Evolutionary conservation across 2,113 vertebrate genomes (phyloP).

Genomic region (Dolichotis patagonum): DNA sequence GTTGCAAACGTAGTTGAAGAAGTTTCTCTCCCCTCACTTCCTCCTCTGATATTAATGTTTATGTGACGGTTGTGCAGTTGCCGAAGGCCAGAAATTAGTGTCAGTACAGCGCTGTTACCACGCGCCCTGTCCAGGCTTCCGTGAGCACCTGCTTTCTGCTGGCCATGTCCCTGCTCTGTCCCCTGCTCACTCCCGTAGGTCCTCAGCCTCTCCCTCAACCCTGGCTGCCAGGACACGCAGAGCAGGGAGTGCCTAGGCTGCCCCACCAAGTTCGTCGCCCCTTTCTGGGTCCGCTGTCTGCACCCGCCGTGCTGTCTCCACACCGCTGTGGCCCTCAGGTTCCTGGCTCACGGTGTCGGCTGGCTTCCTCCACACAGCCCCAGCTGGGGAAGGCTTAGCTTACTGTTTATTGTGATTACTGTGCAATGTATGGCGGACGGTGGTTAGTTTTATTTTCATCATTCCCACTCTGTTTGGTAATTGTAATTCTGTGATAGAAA

Average conservation of each 20-base stretch:
- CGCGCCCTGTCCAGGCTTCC: not conserved
- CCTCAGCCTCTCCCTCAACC: not conserved
- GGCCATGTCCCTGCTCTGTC: not conserved
- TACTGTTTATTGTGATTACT: not conserved
- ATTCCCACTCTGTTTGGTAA: not conserved
- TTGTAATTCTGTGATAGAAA: not conserved
- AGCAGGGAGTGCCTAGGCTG: not conserved
- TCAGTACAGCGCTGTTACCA: no score
- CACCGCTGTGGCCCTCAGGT: not conserved
- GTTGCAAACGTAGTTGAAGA: not conserved
- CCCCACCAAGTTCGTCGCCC: not conserved
- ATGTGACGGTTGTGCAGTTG: not conserved
- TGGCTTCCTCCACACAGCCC: not conserved
- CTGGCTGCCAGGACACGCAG: not conserved
- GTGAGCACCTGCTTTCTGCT: not conserved
- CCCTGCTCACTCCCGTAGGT: not conserved
- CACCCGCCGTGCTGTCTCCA: not conserved
- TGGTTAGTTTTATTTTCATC: not conserved
- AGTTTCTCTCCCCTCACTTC: not conserved
- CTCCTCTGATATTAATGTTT: not conserved
- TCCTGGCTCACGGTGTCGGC: not conserved
- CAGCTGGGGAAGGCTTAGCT: not conserved
- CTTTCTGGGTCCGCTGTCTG: not conserved
- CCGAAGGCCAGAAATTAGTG: not conserved
- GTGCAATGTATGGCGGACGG: not conserved